Evolutionary conservation across 1,140 invertebrate genomes (phyloP), one percentile per base, ranked within the genome.

Genomic region (Philotrypesis tridentata): DNA sequence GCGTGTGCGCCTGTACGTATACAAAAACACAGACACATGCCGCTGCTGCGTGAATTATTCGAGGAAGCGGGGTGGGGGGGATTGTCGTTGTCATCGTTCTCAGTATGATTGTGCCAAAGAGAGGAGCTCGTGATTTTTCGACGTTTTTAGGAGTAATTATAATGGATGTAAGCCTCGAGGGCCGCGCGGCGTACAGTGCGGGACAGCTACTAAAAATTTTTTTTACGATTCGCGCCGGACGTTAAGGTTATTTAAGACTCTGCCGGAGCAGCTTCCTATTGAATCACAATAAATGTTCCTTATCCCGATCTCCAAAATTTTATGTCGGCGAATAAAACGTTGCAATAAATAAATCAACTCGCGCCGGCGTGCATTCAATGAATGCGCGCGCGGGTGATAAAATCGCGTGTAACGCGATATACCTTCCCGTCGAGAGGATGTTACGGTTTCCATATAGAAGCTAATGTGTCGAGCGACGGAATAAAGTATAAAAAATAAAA

Each of bases 71-170:
- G 33, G n/a, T 21, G 27, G 5, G 27, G 23, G 21, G 17, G 4
- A 4, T 2, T 21, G 29, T 6, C 17, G 40, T 48, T 48, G 43
- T 48, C 43, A 12, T 73, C 72, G 7, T 74, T 6, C 61, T n/a
- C n/a, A n/a, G n/a, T 8, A 33, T 65, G 23, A 65, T 65, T 78
- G 25, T 65, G 40, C 65, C 21, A 17, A 8, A 70, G 70, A 70
- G 70, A 70, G 43, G 17, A 79, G 48, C 55, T 80, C 80, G 14
- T 68, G 80, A 76, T 76, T 82, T 72, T 63, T 79, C 71, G 76
- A 65, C 29, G n/a, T 67, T 82, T 82, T 82, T 79, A 82, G 81
- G 40, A 63, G 68, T 82, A 74, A 74, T 82, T 82, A 78, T 74
- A 17, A n/a, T 29, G 60, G 43, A 2, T 33, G 61, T n/a, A 71